Base-by-base conservation (phyloP, 1,140 invertebrate genomes). In the Littorina saxatilis region DNA sequence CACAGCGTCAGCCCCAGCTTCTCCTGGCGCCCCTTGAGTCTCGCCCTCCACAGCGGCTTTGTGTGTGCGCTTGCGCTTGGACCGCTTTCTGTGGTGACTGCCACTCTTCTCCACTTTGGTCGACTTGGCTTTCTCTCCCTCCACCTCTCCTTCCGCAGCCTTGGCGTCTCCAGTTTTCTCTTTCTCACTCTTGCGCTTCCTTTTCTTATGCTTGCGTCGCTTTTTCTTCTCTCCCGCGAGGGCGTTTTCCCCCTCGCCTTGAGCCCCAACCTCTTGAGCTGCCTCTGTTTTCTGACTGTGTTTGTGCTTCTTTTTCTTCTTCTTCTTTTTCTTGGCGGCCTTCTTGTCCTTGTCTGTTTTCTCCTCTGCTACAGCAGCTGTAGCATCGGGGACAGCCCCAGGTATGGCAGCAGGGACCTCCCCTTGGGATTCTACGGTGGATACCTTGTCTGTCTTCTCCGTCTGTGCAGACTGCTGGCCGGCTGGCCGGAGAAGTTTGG, bases 241-340 rank as follows among this genome's bases (percentile, higher is more conserved):
- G 37, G 58, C 32, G 29, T 79, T 66, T 50, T 84, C 47, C 17
- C 32, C 80, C 29, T 58, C 75, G 81, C 27, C 70, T 77, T 70
- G 75, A 78, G 47, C 63, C 77, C 40, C 15, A 39, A 52, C 58
- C 39, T 20, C 79, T 43, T 55, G 74, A 35, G 70, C 66, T n/a
- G 82, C 75, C 37, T 83, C 76, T 2, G 43, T 78, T 78, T 84
- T 84, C n/a, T 82, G 75, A 55, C 82, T 82, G 73, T 70, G 77
- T 58, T 82, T 75, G 63, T 55, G 74, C 58, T 79, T 79, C 58
- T 81, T 82, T 70, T 82, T 84, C 81, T 83, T 82, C 39, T 84
- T 82, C 61, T 81, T 84, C 52, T 82, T 84, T 47, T 80, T 72
- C 47, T 76, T 81, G 35, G 29, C 81, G 39, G 77, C 35, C 37